Conservation (phyloP, 2,888 invertebrate species). For the Eulithis testata region DNA sequence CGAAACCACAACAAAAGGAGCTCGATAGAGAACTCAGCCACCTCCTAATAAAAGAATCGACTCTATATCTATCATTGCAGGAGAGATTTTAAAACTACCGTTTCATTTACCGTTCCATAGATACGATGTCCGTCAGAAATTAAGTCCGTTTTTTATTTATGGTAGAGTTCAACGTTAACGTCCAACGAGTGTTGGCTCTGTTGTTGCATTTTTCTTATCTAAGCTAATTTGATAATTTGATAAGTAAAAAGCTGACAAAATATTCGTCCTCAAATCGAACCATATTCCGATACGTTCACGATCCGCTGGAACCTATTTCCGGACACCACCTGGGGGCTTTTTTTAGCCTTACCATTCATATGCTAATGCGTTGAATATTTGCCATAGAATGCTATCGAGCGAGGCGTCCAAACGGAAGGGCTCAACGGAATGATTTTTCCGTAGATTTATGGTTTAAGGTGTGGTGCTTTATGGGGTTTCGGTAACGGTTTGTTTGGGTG, state of each 20-base stretch:
- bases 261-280: conserved; percentile 2
- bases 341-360: conserved; percentile 77
- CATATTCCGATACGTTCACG: background rate
- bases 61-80: conserved; percentile 69
- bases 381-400: conserved; percentile 36
- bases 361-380: conserved; percentile 73
- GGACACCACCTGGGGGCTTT: conserved; percentile 72
- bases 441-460: conserved; percentile 35
- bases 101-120: conserved; percentile 2
- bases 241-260: too few relatives aligned
- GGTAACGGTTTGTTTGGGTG: conserved; percentile 18
- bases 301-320: conserved; percentile 59
- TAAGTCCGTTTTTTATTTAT: background rate
- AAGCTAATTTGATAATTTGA: too few relatives aligned
- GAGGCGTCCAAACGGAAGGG: conserved; percentile 32
- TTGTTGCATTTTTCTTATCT: too few relatives aligned
- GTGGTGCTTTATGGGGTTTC: conserved; percentile 24
- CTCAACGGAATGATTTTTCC: conserved; percentile 33
- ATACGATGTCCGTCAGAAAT: background rate
- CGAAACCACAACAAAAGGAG: conserved; percentile 58
- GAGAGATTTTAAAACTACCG: conserved; percentile 56
- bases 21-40: conserved; percentile 53
- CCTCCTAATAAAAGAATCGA: conserved; percentile 72
- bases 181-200: too few relatives aligned
- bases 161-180: too few relatives aligned